Conservation (phyloP, 1,140 invertebrate genomes). For the Coptotermes formosanus region DNA sequence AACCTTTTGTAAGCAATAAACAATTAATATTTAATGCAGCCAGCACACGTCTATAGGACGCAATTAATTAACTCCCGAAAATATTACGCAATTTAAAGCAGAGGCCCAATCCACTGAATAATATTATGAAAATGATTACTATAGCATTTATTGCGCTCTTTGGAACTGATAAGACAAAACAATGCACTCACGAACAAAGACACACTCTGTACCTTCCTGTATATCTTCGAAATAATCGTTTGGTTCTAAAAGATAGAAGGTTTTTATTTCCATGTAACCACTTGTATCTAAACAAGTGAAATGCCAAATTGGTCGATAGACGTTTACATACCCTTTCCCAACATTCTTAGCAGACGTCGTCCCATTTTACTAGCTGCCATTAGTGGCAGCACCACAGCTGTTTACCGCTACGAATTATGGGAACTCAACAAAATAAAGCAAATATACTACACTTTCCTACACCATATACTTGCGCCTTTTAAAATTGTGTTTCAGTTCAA, state of each 20-base stretch:
- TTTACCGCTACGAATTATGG: constrained; percentile 31
- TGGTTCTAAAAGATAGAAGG: neutral
- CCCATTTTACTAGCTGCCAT: constrained; percentile 33
- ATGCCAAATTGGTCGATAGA: neutral
- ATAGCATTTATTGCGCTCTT: neutral
- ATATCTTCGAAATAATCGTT: neutral
- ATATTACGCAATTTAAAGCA: neutral
- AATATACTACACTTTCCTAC: constrained; percentile 12
- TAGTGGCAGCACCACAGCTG: constrained; percentile 32
- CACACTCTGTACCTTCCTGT: neutral
- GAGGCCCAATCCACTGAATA: neutral
- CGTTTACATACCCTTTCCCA: constrained; percentile 20
- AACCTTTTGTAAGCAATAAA: neutral
- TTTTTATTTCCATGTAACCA: neutral
- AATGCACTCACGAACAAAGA: neutral
- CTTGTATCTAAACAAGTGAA: neutral
- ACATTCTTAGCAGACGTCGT: constrained; percentile 6
- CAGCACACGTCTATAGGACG: neutral
- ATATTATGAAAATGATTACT: neutral
- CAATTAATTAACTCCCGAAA: neutral
- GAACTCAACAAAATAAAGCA: neutral
- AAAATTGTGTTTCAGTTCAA: neutral
- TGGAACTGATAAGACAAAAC: neutral
- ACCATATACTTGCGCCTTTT: neutral
- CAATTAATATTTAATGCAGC: neutral